Base-by-base conservation (phyloP, 2,797 vertebrate genomes). In the Clarias pachynema region DNA sequence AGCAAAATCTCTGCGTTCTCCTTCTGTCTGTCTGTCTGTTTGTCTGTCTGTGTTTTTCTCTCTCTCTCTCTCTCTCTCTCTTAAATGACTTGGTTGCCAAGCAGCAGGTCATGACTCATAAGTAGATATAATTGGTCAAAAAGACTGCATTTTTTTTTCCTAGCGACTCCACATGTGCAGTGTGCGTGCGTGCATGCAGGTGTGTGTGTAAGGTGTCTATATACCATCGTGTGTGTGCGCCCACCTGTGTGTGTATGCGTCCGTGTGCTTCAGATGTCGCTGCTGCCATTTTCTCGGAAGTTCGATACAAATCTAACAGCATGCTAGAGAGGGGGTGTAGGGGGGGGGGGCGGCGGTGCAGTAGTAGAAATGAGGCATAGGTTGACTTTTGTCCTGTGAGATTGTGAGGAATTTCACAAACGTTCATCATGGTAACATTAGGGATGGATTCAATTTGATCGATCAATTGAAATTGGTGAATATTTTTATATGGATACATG, bases 91-190 rank as follows among this genome's bases (percentile, higher is more conserved):
- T 84, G 56, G 86, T 88, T 88, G 87, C 89, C 81, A 83, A 83
- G 88, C 89, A 90, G 87, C 84, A 86, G 88, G 81, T 89, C 87
- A 88, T 89, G 89, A 87, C 74, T 90, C 86, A 86, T 84, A 83
- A 87, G 79, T 31, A 79, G 59, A 74, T 84, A 85, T 86, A 86
- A 88, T 87, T 87, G 69, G 86, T 68, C 29, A n/a, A 62, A 85
- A 26, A 34, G 78, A 40, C 68, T 83, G 62, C 40, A 37, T 88
- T 68, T 74, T 57, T 81, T 68, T 74, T 44, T 77, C 74, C 6
- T 79, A 40, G 65, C 37, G 59, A 59, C 65, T 87, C 70, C 78
- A 29, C 80, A 73, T 81, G 40, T 75, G 29, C 8, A 8, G 56
- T 68, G 22, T n/a, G 73, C 70, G 70, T 80, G 63, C 5, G 40